phyloP scores from a whole-genome alignment of 2,888 invertebrate species.

The Sisyra terminalis region DNA sequence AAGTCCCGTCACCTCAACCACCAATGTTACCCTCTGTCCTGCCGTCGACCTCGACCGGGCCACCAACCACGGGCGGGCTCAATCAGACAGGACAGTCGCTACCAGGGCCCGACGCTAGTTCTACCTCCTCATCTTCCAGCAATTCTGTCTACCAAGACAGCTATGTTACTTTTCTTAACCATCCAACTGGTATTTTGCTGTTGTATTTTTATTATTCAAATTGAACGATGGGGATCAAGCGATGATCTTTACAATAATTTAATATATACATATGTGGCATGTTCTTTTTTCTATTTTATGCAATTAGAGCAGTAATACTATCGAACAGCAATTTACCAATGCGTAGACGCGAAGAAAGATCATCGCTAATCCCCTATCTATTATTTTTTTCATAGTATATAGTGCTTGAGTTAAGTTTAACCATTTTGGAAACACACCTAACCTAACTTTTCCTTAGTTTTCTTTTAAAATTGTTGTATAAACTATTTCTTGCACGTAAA shows the following conservation, averaged over 20 bases:
- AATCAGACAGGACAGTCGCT: constrained; percentile 17
- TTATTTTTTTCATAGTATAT: constrained; percentile 5
- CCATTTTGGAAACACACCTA: constrained; percentile 9
- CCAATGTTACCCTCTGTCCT: constrained; percentile 15
- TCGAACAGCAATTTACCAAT: constrained; percentile 1
- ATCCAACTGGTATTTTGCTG: constrained; percentile 30
- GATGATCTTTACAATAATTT: not conserved
- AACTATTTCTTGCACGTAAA: constrained; percentile 7
- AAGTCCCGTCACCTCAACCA: constrained; percentile 8
- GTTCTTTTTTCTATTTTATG: too few relatives aligned
- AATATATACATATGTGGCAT: not conserved
- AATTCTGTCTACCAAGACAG: constrained; percentile 42
- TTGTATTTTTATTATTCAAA: constrained; percentile 9
- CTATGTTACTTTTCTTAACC: constrained; percentile 49
- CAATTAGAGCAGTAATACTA: not conserved
- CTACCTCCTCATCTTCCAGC: constrained; percentile 14
- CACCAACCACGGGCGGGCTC: constrained; percentile 19
- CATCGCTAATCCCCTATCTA: constrained; percentile 6
- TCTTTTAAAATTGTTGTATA: constrained; percentile 1
- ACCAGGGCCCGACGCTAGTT: constrained; percentile 22
- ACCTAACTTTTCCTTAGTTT: constrained; percentile 7
- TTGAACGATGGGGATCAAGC: not conserved
- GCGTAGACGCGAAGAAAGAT: constrained; percentile 1
- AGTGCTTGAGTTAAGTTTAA: constrained; percentile 7
- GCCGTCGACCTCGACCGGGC: constrained; percentile 6